Evolutionary conservation across 2,797 vertebrate genomes (phyloP), one percentile per base, ranked within the genome.

Genomic region (Potorous gilbertii): DNA sequence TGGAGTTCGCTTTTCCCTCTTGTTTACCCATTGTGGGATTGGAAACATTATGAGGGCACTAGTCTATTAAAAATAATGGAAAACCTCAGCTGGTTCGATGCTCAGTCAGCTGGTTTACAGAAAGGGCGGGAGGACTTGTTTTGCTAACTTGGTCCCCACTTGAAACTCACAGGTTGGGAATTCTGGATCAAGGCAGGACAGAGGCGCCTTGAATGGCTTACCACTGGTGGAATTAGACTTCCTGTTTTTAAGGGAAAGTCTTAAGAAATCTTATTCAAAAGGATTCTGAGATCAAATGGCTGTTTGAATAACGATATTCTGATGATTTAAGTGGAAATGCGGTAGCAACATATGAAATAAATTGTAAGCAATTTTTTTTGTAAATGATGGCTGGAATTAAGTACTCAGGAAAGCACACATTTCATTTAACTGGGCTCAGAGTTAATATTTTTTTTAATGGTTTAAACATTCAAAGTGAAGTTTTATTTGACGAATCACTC

Each of bases 61-160:
- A 55, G 97, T 98, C 93, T 98, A 97, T 97, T 98, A 98, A 97
- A 98, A 98, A 96, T 98, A 97, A 98, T 98, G 96, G 97, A 96
- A 92, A 98, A 96, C 97, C 97, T 98, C 97, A 97, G 96, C 96
- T 97, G 93, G 92, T 97, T 96, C 96, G 93, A 97, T 95, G 94
- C 95, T 92, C 87, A 96, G 96, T 96, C 96, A 92, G 93, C 46
- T 87, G 94, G 56, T 96, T 98, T 96, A 95, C 91, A 96, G 94
- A 97, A 94, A 56, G 21, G 8, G 87, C 54, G 57, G 56, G 87
- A 95, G 93, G 96, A 95, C 29, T 94, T 92, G 34, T 56, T 92
- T 50, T 40, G 55, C 46, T 92, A 93, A 94, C 94, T 93, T 90
- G 94, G 55, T 31, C 54, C 50, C 28, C 52, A 14, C 16, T 52